These are phyloP conservation scores for Peromyscus maniculatus DNA, from an alignment of 2,113 vertebrate species.

Conservation along the genomic window DNA sequence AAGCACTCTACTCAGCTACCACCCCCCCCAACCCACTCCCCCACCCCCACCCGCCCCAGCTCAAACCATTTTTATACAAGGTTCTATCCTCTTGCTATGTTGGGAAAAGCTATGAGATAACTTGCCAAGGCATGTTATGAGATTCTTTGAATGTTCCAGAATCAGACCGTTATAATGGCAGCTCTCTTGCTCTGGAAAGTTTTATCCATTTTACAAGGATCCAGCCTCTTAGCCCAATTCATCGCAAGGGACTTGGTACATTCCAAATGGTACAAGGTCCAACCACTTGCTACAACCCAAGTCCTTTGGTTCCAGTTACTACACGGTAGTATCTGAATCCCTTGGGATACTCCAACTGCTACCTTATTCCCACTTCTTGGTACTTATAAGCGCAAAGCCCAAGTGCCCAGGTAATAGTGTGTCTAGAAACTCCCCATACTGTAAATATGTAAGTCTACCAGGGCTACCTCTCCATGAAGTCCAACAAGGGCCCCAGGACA, in stretches of 20 bases:
- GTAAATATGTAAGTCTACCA: not conserved
- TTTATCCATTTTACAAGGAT: not conserved
- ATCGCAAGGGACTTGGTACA: not conserved
- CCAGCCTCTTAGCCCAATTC: not conserved
- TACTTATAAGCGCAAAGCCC: not conserved
- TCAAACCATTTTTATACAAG: not conserved
- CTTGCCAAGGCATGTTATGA: slow-evolving; percentile 2
- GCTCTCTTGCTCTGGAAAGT: slow-evolving; percentile 41
- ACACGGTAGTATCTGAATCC: not conserved
- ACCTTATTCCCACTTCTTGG: not conserved
- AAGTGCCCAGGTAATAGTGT: not conserved
- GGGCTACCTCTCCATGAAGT: not conserved
- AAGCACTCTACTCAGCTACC: not conserved
- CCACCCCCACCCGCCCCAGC: not conserved
- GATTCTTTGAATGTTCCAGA: slow-evolving; percentile 32
- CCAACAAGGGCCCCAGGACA: not conserved
- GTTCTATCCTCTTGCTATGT: not conserved
- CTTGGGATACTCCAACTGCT: slow-evolving; percentile 10
- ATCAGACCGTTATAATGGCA: slow-evolving; percentile 24
- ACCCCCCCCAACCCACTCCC: no score
- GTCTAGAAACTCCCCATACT: not conserved
- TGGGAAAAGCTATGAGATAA: slow-evolving; percentile 24
- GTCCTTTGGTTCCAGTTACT: not conserved
- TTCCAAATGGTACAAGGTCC: not conserved
- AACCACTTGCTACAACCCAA: not conserved